Evolutionary conservation across 2,888 invertebrate species (phyloP).

Genomic region (Clostera curtula): DNA sequence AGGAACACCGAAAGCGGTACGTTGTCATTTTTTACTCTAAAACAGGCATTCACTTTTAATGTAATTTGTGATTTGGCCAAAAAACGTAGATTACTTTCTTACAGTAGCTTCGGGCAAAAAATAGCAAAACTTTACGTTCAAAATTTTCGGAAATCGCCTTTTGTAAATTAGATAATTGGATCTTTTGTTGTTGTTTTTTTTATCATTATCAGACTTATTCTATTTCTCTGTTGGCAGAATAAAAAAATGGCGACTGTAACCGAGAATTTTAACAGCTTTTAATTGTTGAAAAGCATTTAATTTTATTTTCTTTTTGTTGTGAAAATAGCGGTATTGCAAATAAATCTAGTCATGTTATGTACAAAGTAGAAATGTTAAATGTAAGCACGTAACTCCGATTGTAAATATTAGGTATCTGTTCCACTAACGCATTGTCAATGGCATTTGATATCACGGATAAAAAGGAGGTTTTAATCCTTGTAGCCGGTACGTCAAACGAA

Average conservation of each 20-base stretch:
- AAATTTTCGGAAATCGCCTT: constrained; percentile 1
- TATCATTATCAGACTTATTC: constrained; percentile 6
- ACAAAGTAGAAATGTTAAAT: constrained; percentile 48
- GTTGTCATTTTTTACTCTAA: not conserved
- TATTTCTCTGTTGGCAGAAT: no score
- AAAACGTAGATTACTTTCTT: constrained; percentile 7
- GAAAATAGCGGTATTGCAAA: constrained; percentile 21
- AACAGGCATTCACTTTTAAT: constrained; percentile 1
- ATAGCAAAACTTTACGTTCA: not conserved
- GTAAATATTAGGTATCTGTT: constrained; percentile 33
- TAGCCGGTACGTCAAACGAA: no score
- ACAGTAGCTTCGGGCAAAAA: not conserved
- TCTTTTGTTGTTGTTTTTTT: constrained; percentile 14
- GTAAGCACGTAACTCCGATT: constrained; percentile 26
- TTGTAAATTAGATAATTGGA: constrained; percentile 7
- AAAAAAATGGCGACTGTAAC: no score
- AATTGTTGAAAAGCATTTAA: not conserved
- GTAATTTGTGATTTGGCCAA: constrained; percentile 8
- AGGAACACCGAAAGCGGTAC: constrained; percentile 1
- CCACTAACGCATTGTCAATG: constrained; percentile 20
- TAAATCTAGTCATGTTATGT: constrained; percentile 64
- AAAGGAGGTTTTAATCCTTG: no score
- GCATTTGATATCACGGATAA: constrained; percentile 12
- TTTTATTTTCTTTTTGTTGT: constrained; percentile 3
- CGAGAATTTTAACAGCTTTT: not conserved